Percentiles rank a stretch among this genome's conserved stretches.
Evolutionary conservation across 2,113 vertebrate species (phyloP).

Genomic region (Clupea harengus): DNA sequence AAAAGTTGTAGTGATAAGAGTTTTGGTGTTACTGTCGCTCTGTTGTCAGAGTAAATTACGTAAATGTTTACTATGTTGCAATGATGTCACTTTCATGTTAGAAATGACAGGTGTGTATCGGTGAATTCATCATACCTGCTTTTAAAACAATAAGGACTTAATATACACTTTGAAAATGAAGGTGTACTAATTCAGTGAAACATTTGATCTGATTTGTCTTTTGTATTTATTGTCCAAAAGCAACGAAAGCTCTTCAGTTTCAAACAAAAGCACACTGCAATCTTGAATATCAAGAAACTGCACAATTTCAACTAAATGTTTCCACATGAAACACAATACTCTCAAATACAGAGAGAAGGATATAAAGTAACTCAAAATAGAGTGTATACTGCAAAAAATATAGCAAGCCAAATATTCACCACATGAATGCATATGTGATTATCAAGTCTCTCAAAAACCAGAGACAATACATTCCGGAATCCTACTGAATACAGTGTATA

Average conservation of each 20-base stretch:
- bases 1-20: too few species aligned
- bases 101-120: too few species aligned
- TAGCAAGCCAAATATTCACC: slow-evolving; percentile 12
- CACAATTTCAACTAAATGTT: not conserved
- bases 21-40: too few species aligned
- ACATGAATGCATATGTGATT: not conserved
- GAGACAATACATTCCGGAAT: not conserved
- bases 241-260: not conserved
- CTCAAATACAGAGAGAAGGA: not conserved
- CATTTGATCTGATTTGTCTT: not conserved
- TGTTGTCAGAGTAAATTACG: too few species aligned
- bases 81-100: too few species aligned
- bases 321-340: not conserved
- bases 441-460: not conserved
- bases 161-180: too few species aligned
- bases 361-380: not conserved
- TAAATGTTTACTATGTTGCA: too few species aligned
- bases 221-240: not conserved
- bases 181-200: not conserved
- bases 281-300: not conserved
- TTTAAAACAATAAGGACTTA: too few species aligned
- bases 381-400: not conserved
- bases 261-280: not conserved
- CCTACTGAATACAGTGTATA: not conserved
- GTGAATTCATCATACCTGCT: too few species aligned